These are phyloP conservation scores for Orthonychiurus folsomi DNA, from an alignment of 2,888 invertebrate species.

Conservation along the genomic window DNA sequence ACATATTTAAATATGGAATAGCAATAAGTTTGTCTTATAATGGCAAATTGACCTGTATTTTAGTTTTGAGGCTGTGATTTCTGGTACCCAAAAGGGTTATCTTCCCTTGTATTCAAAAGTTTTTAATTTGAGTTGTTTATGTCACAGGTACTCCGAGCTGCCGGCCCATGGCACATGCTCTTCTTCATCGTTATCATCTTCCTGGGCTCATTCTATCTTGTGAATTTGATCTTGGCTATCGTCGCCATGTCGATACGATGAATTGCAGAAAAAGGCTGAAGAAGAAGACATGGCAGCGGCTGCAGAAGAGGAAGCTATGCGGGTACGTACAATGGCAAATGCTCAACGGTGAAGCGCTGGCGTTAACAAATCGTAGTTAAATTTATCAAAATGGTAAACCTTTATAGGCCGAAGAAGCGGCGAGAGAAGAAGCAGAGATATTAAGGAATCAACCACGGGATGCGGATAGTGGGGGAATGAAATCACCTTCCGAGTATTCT, in stretches of 20 bases:
- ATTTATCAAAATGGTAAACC: not conserved
- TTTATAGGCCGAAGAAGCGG: constrained; percentile 72
- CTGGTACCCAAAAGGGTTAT: not conserved
- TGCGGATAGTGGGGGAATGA: constrained; percentile 50
- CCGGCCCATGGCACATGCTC: constrained; percentile 94
- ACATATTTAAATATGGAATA: no score
- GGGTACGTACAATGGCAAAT: constrained; percentile 13
- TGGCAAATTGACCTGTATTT: not conserved
- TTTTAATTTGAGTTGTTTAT: constrained; percentile 4
- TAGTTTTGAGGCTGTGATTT: no score
- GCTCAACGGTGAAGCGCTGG: no score
- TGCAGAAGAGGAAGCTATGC: constrained; percentile 86
- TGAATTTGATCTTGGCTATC: constrained; percentile 98
- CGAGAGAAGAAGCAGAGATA: constrained; percentile 57
- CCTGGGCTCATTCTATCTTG: constrained; percentile 96
- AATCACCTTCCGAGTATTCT: constrained; percentile 84
- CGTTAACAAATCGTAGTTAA: no score
- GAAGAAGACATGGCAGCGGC: constrained; percentile 71
- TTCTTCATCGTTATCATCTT: constrained; percentile 99
- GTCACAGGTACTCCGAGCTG: constrained; percentile 72
- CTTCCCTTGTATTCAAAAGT: no score
- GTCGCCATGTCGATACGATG: constrained; percentile 71
- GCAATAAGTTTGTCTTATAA: no score
- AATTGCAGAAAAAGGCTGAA: constrained; percentile 94
- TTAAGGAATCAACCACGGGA: constrained; percentile 49